Evolutionary conservation across 2,888 invertebrate genomes (phyloP), one percentile per base, ranked within the genome.

Genomic region (Aporophyla nigra): DNA sequence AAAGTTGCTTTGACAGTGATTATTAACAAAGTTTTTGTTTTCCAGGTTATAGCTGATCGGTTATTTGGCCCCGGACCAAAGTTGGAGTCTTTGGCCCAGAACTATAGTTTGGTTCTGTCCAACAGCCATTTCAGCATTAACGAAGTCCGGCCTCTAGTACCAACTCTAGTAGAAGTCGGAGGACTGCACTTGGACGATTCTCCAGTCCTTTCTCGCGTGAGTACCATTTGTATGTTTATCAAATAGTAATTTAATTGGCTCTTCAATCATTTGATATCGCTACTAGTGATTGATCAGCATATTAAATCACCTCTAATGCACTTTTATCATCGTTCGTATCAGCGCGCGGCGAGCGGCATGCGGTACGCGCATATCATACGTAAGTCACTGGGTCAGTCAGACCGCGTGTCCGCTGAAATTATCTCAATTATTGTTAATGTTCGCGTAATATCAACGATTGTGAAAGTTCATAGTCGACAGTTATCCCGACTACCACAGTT

Each of bases 111-210:
- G 65, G 93, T 97, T 61, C 86, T 97, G 49, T 96, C 97, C 0
- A 97, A 97, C 85, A 97, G 97, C 74, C 97, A 97, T 89, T 97
- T 96, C 84, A 97, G 97, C 84, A 95, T 97, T 71, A 97, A 97
- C 83, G 96, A 96, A 89, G 96, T 97, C 16, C 93, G 97, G n/a
- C 97, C 97, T 0, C 84, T 96, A 40, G 96, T 97, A 2, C 97
- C 97, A 1, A 94, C 96, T 73, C 86, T 97, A 58, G 93, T 97
- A 19, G 97, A 97, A 93, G 96, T 97, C 14, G 97, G 97, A 40
- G 97, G 97, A 10, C 86, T 97, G 62, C 97, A 97, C 88, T 91
- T 97, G 61, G 96, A 97, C 85, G 94, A 96, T 27, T 88, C 92
- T 5, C 95, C 95, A 86, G 92, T 88, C 66, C 90, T 97, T 68